Conservation (phyloP, 2,113 vertebrate species). For the Anarhynchus alexandrinus region DNA sequence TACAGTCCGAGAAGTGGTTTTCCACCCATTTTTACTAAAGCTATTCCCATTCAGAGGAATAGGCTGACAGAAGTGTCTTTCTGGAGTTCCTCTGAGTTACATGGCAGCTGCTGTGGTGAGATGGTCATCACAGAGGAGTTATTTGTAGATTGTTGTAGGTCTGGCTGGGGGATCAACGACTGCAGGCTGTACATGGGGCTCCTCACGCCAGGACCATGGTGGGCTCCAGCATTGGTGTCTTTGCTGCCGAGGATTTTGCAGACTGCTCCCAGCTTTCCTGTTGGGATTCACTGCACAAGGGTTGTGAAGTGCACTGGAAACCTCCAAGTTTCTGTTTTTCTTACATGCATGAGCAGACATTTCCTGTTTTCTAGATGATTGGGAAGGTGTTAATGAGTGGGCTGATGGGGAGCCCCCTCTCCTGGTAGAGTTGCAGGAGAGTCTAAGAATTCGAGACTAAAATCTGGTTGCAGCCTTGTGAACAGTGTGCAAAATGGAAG, state of each 20-base stretch:
- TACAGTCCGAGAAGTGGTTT: background rate
- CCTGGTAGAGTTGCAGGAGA: background rate
- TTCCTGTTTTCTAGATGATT: background rate
- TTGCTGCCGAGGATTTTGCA: background rate
- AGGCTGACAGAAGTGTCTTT: background rate
- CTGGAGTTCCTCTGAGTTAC: background rate
- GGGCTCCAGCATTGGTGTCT: background rate
- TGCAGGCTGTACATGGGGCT: background rate
- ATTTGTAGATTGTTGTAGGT: background rate
- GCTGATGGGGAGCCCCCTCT: background rate
- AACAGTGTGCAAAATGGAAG: background rate
- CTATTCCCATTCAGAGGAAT: background rate
- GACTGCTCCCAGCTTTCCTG: fast-evolving
- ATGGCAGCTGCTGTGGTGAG: background rate
- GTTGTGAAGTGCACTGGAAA: background rate
- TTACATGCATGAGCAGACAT: background rate
- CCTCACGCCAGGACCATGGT: background rate
- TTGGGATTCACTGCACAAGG: background rate
- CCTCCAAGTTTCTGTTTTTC: background rate
- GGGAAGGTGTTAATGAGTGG: background rate
- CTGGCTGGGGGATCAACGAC: background rate
- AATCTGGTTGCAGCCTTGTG: background rate
- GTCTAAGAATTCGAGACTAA: background rate
- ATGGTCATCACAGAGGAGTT: background rate
- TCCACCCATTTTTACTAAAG: background rate